Evolutionary conservation across 1,140 invertebrate genomes (phyloP), one percentile per base, ranked within the genome.

Genomic region (Procambarus clarkii): DNA sequence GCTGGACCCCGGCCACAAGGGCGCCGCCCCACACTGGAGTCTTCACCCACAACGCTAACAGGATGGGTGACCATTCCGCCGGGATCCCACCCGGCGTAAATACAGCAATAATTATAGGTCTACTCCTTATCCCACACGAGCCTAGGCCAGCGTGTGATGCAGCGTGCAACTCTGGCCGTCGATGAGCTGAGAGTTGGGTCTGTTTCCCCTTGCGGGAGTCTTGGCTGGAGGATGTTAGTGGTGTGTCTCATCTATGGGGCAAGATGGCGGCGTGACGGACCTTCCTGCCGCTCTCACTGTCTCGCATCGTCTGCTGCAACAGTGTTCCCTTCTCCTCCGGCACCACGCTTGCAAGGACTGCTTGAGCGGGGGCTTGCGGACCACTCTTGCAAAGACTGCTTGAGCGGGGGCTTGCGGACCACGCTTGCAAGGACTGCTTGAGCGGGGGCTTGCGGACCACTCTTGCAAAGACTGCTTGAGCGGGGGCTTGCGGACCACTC

Each of bases 71-170:
- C 15, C 60, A 82, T 60, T 82, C 60, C 80, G 80, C 46, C 50
- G 50, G 58, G 80, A 64, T 82, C 80, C 80, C 50, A 54, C 60
- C 80, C 80, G 80, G 80, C 50, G 60, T 82, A 82, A 82, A 82
- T 82, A 82, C 80, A 18, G 80, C 50, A 82, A 60, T 60, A 82
- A 82, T 82, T 82, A 82, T 82, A 82, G 50, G 80, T 64, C 50
- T 2, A n/a, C 13, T 58, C 80, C 80, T 60, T 60, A 60, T 60
- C 80, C 18, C 24, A 54, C 80, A 82, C 80, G 80, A 82, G 60
- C 80, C 80, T 82, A 82, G 64, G 60, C 50, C 58, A 82, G 80
- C 24, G 50, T n/a, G 50, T n/a, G 80, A 24, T 60, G 44, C 15
- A 60, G n/a, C 50, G 44, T 82, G 80, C 80, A 82, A 82, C 60